These are phyloP conservation scores for Pristionchus entomophagus DNA, from an alignment of 2,888 invertebrate genomes.

Conservation along the genomic window DNA sequence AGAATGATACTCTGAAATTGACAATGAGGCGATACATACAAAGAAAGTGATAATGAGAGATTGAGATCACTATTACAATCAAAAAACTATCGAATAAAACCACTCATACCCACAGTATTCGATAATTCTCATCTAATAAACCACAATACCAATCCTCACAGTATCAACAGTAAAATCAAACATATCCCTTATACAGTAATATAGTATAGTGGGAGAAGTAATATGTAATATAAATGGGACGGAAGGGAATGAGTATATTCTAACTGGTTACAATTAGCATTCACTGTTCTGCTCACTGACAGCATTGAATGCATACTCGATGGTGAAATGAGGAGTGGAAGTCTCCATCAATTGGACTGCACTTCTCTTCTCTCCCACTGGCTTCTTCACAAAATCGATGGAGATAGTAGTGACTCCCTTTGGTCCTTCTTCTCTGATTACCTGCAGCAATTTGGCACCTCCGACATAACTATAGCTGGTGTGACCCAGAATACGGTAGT, in stretches of 20 bases:
- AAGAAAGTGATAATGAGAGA: too few species aligned
- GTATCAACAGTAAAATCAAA: too few species aligned
- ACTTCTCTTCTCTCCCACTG: background rate
- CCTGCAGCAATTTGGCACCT: background rate
- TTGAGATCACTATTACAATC: too few species aligned
- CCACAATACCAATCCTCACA: too few species aligned
- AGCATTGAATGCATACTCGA: background rate
- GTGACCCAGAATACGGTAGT: background rate
- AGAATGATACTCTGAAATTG: too few species aligned
- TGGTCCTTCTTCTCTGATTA: background rate
- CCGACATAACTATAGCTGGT: background rate
- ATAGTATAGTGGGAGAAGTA: background rate
- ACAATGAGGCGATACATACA: too few species aligned
- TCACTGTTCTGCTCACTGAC: too few species aligned
- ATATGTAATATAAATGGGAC: background rate
- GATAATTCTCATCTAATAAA: too few species aligned
- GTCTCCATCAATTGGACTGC: background rate
- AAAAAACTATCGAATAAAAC: too few species aligned
- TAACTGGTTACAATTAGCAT: background rate
- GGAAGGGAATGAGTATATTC: background rate
- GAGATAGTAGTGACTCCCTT: background rate
- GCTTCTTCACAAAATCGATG: constrained; percentile 1
- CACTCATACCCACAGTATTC: too few species aligned
- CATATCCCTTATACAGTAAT: too few species aligned
- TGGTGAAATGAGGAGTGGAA: background rate